Conservation (phyloP, 2,797 vertebrate species). For the Pangasius larnaudii region DNA sequence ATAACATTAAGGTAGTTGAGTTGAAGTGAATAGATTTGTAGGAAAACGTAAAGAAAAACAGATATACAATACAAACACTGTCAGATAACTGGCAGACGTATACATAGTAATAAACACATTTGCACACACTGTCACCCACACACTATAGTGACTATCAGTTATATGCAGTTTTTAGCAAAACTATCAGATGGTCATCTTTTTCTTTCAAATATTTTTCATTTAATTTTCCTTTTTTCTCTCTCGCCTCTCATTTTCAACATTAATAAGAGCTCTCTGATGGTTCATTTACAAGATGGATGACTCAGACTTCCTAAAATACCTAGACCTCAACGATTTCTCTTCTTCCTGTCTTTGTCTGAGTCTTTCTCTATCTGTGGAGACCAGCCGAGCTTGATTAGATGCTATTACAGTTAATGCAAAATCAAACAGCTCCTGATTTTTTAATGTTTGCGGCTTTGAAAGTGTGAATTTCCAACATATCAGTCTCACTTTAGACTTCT, state of each 20-base stretch:
- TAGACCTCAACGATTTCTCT: conserved; percentile 43
- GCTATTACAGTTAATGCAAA: conserved; percentile 46
- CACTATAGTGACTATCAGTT: conserved; percentile 3
- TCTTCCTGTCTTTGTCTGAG: conserved; percentile 34
- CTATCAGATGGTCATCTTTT: conserved; percentile 11
- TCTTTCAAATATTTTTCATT: background rate
- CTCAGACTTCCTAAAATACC: conserved; percentile 56
- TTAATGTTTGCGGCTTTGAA: conserved; percentile 32
- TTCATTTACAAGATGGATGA: conserved; percentile 58
- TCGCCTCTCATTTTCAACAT: conserved; percentile 36
- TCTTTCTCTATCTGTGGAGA: conserved; percentile 29
- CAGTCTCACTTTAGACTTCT: conserved; percentile 21
- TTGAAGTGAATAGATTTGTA: background rate
- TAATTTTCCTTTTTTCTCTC: background rate
- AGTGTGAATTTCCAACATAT: conserved; percentile 16
- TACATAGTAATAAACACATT: background rate
- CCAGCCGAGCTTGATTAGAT: conserved; percentile 26
- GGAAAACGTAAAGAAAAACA: background rate
- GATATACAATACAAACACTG: conserved; percentile 4
- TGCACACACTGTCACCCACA: conserved; percentile 18
- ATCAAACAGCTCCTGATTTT: conserved; percentile 38
- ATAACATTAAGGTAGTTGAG: background rate
- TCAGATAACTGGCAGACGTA: conserved; percentile 4
- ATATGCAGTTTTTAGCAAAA: conserved; percentile 18
- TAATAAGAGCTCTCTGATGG: conserved; percentile 46